Base-by-base conservation (phyloP, 2,888 invertebrate species). In the Cantharis rufa region DNA sequence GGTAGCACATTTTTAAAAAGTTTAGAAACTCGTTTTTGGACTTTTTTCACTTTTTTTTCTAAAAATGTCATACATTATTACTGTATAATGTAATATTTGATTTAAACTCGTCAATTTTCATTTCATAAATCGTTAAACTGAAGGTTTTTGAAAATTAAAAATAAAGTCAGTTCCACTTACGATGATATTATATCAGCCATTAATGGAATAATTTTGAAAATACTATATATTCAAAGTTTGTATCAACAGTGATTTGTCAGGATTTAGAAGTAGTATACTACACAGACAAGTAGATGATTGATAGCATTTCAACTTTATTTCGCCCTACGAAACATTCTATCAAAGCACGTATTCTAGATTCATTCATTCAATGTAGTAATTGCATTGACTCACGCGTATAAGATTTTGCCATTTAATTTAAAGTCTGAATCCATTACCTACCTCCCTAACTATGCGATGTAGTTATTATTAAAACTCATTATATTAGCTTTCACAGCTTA, bases 241-340 rank as follows among this genome's bases (percentile, higher is more conserved):
- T 87, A 87, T 85, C 85, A 84, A 85, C 85, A 87, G 84, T 87
- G 87, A 88, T 88, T 88, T 87, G 88, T 88, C 87, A 87, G 86
- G 88, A 88, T 88, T 87, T 88, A 85, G 85, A 86, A 83, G 82
- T 83, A 83, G 83, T 84, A 81, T 83, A 83, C 82, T 81, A 81
- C 81, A 82, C 81, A 78, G 80, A 79, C 79, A 74, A 79, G 77
- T 77, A 75, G 78, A 86, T 87, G 88, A 88, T 88, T 85, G 87
- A 87, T 88, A 84, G 85, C 83, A 82, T 80, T 82, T 82, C 81
- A 83, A 85, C 84, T 84, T 84, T 85, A 85, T 86, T 83, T 84
- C 85, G 83, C 86, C 86, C 86, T 82, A 76, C 82, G 82, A 85
- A 84, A 83, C 84, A 83, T 85, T 86, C 85, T 84, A 86, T 87